A percentile compares a stretch with the other conserved stretches of the same genome.
Evolutionary conservation across 2,888 invertebrate genomes (phyloP).

Genomic region (Priapulus caudatus): DNA sequence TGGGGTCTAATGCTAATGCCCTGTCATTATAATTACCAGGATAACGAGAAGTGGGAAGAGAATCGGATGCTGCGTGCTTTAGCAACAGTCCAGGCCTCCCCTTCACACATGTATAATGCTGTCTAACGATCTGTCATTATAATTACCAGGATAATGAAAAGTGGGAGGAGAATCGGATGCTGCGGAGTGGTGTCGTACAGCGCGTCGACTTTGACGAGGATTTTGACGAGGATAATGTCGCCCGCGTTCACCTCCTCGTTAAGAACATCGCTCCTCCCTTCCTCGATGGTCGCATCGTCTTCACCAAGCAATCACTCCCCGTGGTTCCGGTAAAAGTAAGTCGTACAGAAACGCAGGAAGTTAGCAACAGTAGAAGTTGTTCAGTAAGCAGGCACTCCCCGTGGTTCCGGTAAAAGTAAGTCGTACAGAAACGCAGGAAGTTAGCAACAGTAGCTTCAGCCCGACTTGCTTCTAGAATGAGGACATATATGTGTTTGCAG

Average conservation of each 20-base stretch:
- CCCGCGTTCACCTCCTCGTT: slow-evolving; percentile 85
- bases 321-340: slow-evolving; percentile 74
- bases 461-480: no score
- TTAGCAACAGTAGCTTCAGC: no score
- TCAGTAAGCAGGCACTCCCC: slow-evolving; percentile 97
- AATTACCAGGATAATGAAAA: slow-evolving; percentile 74
- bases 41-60: slow-evolving; percentile 96
- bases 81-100: no score
- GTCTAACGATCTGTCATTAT: no score
- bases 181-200: slow-evolving; percentile 75
- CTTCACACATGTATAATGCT: no score
- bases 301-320: slow-evolving; percentile 97
- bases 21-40: no score
- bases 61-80: slow-evolving; percentile 95
- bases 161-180: slow-evolving; percentile 97
- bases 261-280: slow-evolving; percentile 98
- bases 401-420: slow-evolving; percentile 74
- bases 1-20: no score
- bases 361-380: no score
- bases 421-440: no score
- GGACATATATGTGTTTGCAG: no score
- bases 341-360: not conserved
- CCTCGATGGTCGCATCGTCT: slow-evolving; percentile 93
- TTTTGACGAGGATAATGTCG: slow-evolving; percentile 77
- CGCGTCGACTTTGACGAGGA: slow-evolving; percentile 77